Base-by-base conservation (phyloP, 2,888 invertebrate genomes). In the Coelogynopora nodosa region DNA sequence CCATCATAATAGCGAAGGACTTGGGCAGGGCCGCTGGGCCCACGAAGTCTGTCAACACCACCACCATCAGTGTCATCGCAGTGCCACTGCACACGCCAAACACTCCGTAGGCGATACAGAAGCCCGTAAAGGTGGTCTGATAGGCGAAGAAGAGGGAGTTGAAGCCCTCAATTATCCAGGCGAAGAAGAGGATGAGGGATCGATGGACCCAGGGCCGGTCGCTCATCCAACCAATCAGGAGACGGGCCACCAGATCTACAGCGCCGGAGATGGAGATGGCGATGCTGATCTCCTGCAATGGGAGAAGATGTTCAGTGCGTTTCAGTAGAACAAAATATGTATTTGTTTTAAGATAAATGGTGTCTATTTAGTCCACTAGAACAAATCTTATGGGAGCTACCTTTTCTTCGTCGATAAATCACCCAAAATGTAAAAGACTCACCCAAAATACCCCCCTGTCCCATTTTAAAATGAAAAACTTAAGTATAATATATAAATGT, bases 31-130 rank as follows among this genome's bases (percentile, higher is more conserved):
- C 67, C n/a, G 28, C 67, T n/a, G 29, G 84, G 29, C 87, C 87
- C n/a, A 87, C 87, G 5, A 86, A 74, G 74, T 87, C 87, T 2
- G 87, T 86, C 10, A 87, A 30, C 13, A 87, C 87, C 5, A 84
- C 83, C 13, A 86, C 86, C 87, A 87, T 87, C n/a, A 86, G 86
- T 1, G 87, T 86, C 67, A 87, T 87, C 23, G 87, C 87, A 0
- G 85, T 67, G 1, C 87, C 87, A 31, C 86, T 87, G 74, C 87
- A 87, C 27, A 87, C 28, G 0, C 87, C 87, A n/a, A 86, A 85
- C 0, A 87, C 30, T 10, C 86, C 87, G 74, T 86, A 87, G 87
- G 28, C 86, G 18, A 67, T 27, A 67, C 67, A 86, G 80, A 31
- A 86, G 84, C 13, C 31, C 30, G 13, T 18, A 31, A 26, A 67